phyloP scores from a whole-genome alignment of 1,140 invertebrate genomes.

The Arctopsyche grandis region DNA sequence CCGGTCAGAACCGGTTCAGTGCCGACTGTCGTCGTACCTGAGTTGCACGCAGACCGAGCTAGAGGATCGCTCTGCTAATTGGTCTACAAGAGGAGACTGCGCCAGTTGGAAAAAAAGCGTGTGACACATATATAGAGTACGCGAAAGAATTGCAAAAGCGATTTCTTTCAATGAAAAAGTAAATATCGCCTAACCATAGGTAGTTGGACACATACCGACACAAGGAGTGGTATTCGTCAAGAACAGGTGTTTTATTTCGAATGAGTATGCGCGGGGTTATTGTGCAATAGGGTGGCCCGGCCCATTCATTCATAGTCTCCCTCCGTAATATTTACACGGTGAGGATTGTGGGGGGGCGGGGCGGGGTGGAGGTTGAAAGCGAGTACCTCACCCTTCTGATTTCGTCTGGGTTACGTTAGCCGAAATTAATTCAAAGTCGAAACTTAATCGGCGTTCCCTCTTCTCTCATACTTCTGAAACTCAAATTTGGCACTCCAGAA shows the following conservation, averaged over 20 bases:
- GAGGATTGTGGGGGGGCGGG: background rate
- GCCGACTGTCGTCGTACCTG: background rate
- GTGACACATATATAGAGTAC: background rate
- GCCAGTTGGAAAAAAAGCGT: background rate
- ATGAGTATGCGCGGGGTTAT: background rate
- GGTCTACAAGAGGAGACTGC: background rate
- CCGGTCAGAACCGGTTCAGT: conserved; percentile 23
- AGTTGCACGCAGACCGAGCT: background rate
- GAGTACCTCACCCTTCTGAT: background rate
- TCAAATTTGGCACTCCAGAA: background rate
- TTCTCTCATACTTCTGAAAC: background rate
- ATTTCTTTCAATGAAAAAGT: background rate
- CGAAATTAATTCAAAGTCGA: conserved; percentile 10
- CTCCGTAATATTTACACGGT: conserved; percentile 10
- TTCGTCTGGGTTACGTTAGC: background rate
- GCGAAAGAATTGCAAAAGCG: background rate
- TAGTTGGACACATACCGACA: too few species aligned
- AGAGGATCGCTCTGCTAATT: conserved; percentile 1
- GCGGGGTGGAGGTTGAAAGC: background rate
- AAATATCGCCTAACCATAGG: too few species aligned
- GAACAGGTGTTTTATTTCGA: conserved; percentile 27
- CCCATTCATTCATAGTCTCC: conserved; percentile 15
- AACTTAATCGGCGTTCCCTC: background rate
- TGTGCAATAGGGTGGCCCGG: background rate
- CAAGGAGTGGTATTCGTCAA: background rate